These are phyloP conservation scores for Stomorhina lunata DNA, from an alignment of 2,888 invertebrate genomes.

Conservation along the genomic window DNA sequence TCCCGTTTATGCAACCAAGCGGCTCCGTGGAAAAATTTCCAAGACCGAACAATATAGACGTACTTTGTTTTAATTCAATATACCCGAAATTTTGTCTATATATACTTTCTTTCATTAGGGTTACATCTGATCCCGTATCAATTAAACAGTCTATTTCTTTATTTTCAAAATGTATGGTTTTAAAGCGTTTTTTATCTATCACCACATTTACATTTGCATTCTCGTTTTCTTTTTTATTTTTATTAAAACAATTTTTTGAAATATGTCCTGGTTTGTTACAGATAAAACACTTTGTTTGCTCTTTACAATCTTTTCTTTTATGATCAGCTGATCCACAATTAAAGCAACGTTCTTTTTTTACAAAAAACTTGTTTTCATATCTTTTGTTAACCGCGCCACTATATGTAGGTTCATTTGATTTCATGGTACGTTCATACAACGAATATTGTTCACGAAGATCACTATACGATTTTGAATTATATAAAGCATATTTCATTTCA, in stretches of 20 bases:
- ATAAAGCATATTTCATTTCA: conserved; percentile 22
- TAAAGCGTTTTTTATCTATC: background rate
- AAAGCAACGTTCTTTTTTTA: conserved; percentile 13
- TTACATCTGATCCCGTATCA: conserved; percentile 12
- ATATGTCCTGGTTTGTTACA: conserved; percentile 29
- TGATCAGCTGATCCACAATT: conserved; percentile 30
- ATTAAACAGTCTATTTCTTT: conserved; percentile 14
- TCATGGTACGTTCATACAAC: background rate
- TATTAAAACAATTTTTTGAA: conserved; percentile 10
- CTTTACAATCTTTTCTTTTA: conserved; percentile 24
- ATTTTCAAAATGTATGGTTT: conserved; percentile 4
- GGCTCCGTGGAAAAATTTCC: conserved; percentile 38
- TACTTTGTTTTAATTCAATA: conserved; percentile 9
- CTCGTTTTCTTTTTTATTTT: background rate
- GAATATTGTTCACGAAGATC: conserved; percentile 24
- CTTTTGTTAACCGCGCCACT: background rate
- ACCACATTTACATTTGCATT: conserved; percentile 1
- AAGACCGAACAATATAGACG: conserved; percentile 30
- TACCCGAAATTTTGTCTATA: background rate
- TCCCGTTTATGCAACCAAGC: conserved; percentile 4
- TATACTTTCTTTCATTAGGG: conserved; percentile 3
- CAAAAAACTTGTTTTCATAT: background rate
- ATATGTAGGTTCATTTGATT: background rate
- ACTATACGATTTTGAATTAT: conserved; percentile 16
- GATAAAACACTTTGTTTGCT: conserved; percentile 16